Conservation (phyloP, 1,140 invertebrate species). For the Drosophila melanogaster region DNA sequence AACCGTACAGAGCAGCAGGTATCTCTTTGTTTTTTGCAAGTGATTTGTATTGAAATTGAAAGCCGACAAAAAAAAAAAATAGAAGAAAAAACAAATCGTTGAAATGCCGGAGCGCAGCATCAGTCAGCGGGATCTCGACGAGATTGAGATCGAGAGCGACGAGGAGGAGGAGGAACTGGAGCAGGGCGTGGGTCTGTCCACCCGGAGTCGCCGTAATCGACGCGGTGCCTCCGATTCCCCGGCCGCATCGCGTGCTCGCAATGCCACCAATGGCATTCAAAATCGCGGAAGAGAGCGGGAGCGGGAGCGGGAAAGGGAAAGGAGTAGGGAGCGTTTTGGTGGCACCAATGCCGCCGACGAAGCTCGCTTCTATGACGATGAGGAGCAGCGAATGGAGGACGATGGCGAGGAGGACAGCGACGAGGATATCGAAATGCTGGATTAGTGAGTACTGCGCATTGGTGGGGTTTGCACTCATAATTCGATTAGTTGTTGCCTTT, state of each 20-base stretch:
- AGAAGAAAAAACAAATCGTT: not conserved
- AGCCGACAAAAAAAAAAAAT: too few species aligned
- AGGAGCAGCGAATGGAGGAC: conserved; percentile 24
- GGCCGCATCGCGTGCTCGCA: conserved; percentile 16
- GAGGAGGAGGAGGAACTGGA: conserved; percentile 78
- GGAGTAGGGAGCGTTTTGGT: conserved; percentile 48
- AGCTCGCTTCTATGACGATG: conserved; percentile 50
- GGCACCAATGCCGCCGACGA: conserved; percentile 43
- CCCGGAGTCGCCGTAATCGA: conserved; percentile 33
- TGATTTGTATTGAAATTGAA: conserved; percentile 4
- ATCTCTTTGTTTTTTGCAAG: conserved; percentile 23
- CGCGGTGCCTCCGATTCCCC: conserved; percentile 34
- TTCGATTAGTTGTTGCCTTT: conserved; percentile 35
- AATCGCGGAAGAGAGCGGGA: conserved; percentile 17
- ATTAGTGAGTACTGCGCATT: conserved; percentile 66
- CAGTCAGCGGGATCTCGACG: conserved; percentile 75
- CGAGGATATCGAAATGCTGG: conserved; percentile 76
- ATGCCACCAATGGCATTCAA: conserved; percentile 34
- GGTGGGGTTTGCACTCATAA: not conserved
- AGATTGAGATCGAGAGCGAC: conserved; percentile 79
- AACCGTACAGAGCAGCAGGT: not conserved
- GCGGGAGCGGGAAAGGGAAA: conserved; percentile 15
- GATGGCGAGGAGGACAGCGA: conserved; percentile 58
- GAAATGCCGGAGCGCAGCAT: conserved; percentile 72
- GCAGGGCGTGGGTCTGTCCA: conserved; percentile 73